Conservation (phyloP, 2,888 invertebrate genomes). For the Sinotaia quadrata region DNA sequence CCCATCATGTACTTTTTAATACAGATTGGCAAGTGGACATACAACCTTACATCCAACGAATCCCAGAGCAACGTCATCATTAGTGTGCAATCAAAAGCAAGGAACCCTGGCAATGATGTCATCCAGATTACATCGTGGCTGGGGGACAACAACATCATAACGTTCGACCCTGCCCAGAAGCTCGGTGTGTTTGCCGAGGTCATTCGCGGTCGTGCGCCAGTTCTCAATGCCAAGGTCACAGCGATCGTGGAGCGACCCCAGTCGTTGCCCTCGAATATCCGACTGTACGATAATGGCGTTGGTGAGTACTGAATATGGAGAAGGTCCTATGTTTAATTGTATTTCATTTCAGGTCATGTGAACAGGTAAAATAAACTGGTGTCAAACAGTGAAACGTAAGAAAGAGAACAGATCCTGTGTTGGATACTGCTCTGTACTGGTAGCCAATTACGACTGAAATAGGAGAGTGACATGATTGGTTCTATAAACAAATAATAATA, state of each 20-base stretch:
- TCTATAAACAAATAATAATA: no score
- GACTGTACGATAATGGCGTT: constrained; percentile 40
- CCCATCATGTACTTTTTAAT: background rate
- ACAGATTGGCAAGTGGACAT: constrained; percentile 40
- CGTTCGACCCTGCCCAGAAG: constrained; percentile 32
- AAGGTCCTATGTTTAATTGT: no score
- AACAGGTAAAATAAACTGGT: no score
- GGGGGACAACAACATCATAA: constrained; percentile 24
- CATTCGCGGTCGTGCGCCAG: constrained; percentile 38
- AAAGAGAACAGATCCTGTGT: no score
- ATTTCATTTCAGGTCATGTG: no score
- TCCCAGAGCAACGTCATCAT: constrained; percentile 27
- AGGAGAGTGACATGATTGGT: no score
- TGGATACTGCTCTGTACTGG: no score
- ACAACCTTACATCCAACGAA: constrained; percentile 33
- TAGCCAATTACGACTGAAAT: no score
- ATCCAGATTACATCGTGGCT: constrained; percentile 35
- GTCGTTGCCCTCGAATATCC: constrained; percentile 27
- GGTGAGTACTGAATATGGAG: constrained; percentile 29
- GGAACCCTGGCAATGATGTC: constrained; percentile 26
- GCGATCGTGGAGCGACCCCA: constrained; percentile 40
- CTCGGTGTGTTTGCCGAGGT: constrained; percentile 41
- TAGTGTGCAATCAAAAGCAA: constrained; percentile 37
- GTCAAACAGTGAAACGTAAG: no score
- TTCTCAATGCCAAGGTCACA: constrained; percentile 38